Evolutionary conservation across 2,797 vertebrate species (phyloP), one percentile per base, ranked within the genome.

Genomic region (Platyrinchus mystaceus): DNA sequence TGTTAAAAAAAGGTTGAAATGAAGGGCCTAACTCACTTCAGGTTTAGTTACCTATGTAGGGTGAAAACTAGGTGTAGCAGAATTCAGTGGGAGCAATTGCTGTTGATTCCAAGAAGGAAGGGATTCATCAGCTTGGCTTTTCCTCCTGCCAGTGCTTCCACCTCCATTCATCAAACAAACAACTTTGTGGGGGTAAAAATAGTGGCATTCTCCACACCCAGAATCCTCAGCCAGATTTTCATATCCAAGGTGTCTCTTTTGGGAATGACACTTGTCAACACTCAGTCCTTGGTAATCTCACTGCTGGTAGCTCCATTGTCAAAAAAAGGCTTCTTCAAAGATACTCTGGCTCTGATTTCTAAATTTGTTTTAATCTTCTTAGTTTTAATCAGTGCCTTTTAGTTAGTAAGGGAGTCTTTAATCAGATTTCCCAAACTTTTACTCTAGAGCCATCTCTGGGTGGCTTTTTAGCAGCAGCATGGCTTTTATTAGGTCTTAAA

Each of bases 391-490:
- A 27, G 39, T 73, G 58, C 16, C 67, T 91, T 77, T 32, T 66
- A 86, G 68, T 58, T 47, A 83, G 18, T 22, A 0, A 2, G 13
- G 24, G 53, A 84, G 26, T 43, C 76, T 89, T 82, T 68, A 64
- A 47, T 39, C 43, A 84, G 66, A 44, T 76, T 85, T 68, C 90
- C 47, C 67, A 75, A 63, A 50, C 39, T 79, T 85, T 88, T 94
- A 34, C 83, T 81, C 78, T 71, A 91, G 91, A 94, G 88, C 55
- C 83, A 90, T 88, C 83, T 94, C 85, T 95, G 88, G 69, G 77
- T 84, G 55, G 41, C 52, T 91, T 78, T 91, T 82, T 47, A 78
- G 76, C 32, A 91, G 24, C 39, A 86, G 7, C 34, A 28, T 12
- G 22, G 21, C 24, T 88, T 92, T 59, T 43, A 26, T 21, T 71